phyloP scores from a whole-genome alignment of 1,140 invertebrate genomes.

The Drosophila chauvacae region DNA sequence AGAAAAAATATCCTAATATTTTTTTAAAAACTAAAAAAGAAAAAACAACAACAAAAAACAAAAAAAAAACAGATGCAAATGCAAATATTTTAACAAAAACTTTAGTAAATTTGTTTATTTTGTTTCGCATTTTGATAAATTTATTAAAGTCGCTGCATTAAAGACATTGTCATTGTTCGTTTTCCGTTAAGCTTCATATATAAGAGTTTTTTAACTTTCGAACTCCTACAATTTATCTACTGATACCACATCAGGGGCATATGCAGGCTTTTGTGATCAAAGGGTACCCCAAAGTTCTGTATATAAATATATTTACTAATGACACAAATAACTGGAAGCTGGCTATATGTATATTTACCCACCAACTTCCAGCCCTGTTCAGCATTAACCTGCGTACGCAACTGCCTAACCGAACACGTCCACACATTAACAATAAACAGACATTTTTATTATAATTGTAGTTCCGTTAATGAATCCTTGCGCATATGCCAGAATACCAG shows the following conservation, averaged over 20 bases:
- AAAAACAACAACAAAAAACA: conserved; percentile 41
- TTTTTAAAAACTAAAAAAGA: conserved; percentile 35
- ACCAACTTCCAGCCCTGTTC: background rate
- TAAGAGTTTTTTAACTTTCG: conserved; percentile 18
- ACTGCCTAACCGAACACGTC: conserved; percentile 16
- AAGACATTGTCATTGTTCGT: conserved; percentile 50
- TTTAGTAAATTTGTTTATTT: conserved; percentile 64
- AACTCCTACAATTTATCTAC: conserved; percentile 24
- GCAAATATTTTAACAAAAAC: conserved; percentile 64
- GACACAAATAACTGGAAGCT: background rate
- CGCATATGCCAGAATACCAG: conserved; percentile 2
- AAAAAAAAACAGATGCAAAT: conserved; percentile 55
- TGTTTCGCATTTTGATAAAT: conserved; percentile 66
- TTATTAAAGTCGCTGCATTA: conserved; percentile 61
- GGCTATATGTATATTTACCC: background rate
- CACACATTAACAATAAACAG: conserved; percentile 15
- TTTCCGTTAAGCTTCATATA: conserved; percentile 39
- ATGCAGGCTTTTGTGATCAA: conserved; percentile 8
- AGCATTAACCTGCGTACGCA: conserved; percentile 13
- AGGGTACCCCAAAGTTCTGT: background rate
- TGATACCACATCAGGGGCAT: conserved; percentile 16
- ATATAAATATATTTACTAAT: background rate
- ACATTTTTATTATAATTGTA: conserved; percentile 25
- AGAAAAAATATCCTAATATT: conserved; percentile 37
- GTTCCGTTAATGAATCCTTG: conserved; percentile 9